phyloP scores from a whole-genome alignment of 1,140 invertebrate genomes.

The Drosophila lacteicornis region DNA sequence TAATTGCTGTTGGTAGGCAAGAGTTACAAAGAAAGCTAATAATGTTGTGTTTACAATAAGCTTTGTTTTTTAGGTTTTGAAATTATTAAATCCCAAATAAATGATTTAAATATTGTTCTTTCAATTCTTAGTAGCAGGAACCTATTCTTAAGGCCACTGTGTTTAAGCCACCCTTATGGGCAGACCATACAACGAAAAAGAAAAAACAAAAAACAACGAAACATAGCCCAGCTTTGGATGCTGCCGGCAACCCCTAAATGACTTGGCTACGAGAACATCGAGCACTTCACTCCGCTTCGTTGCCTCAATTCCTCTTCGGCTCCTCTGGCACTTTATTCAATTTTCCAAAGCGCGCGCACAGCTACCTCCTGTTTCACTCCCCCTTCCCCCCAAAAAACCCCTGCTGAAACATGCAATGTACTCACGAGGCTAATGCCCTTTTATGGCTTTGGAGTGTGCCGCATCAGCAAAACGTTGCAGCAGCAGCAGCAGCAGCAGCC shows the following conservation, averaged over 20 bases:
- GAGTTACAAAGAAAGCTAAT: neutral
- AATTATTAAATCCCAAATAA: no score
- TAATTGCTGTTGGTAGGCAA: neutral
- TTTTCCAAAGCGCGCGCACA: conserved; percentile 63
- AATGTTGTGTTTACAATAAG: neutral
- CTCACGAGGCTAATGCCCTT: conserved; percentile 77
- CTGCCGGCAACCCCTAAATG: conserved; percentile 67
- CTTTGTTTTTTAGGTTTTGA: neutral
- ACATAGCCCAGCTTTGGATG: conserved; percentile 31
- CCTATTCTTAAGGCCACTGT: conserved; percentile 12
- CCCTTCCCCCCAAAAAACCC: conserved; percentile 10
- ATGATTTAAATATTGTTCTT: neutral
- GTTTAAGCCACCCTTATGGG: conserved; percentile 35
- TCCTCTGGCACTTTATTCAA: conserved; percentile 63
- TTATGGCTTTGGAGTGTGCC: conserved; percentile 76
- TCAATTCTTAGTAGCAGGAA: neutral
- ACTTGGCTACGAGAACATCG: conserved; percentile 51
- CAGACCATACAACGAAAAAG: conserved; percentile 43
- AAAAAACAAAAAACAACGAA: neutral
- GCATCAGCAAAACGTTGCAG: conserved; percentile 65
- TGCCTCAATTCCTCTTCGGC: conserved; percentile 14
- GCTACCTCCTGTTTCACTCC: neutral
- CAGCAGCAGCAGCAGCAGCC: conserved; percentile 6
- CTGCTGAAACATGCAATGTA: conserved; percentile 47
- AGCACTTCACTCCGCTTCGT: conserved; percentile 37